Evolutionary conservation across 2,888 invertebrate genomes (phyloP).

Genomic region (Drosophila ustulata): DNA sequence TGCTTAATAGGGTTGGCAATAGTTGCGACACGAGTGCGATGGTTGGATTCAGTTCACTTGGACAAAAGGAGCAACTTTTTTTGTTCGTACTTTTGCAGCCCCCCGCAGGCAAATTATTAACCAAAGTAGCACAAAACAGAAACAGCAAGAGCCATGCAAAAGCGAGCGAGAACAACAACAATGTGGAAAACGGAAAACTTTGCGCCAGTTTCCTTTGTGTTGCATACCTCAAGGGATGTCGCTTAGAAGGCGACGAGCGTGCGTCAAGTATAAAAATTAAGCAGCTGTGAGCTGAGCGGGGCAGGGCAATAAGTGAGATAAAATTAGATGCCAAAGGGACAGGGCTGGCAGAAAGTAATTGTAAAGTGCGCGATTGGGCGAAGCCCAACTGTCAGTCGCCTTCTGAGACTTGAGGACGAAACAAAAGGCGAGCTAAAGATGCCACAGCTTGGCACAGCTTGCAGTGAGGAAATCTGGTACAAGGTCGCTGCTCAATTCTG

Average conservation of each 20-base stretch:
- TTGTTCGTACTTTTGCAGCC: slow-evolving; percentile 1
- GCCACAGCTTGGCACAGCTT: slow-evolving; percentile 2
- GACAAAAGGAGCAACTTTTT: slow-evolving; percentile 28
- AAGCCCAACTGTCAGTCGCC: slow-evolving; percentile 26
- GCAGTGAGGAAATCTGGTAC: slow-evolving; percentile 26
- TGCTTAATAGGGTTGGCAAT: background rate
- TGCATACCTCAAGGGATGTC: slow-evolving; percentile 66
- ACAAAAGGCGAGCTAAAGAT: slow-evolving; percentile 14
- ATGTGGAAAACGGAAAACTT: slow-evolving; percentile 47
- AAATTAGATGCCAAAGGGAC: slow-evolving; percentile 50
- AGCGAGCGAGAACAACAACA: slow-evolving; percentile 13
- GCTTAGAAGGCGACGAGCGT: slow-evolving; percentile 57
- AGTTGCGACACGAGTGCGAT: slow-evolving; percentile 8
- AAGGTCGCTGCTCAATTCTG: slow-evolving; percentile 41
- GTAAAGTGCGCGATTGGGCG: slow-evolving; percentile 54
- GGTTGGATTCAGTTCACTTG: slow-evolving; percentile 9
- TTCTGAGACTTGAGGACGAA: slow-evolving; percentile 34
- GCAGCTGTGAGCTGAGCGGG: slow-evolving; percentile 58
- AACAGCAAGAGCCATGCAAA: background rate
- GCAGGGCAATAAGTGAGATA: slow-evolving; percentile 71
- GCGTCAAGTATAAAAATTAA: slow-evolving; percentile 74
- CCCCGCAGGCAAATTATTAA: slow-evolving; percentile 45
- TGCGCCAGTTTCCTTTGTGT: slow-evolving; percentile 58
- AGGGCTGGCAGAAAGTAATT: slow-evolving; percentile 51
- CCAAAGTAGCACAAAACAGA: slow-evolving; percentile 6